Base-by-base conservation (phyloP, 2,888 invertebrate genomes). In the Notodonta dromedarius region DNA sequence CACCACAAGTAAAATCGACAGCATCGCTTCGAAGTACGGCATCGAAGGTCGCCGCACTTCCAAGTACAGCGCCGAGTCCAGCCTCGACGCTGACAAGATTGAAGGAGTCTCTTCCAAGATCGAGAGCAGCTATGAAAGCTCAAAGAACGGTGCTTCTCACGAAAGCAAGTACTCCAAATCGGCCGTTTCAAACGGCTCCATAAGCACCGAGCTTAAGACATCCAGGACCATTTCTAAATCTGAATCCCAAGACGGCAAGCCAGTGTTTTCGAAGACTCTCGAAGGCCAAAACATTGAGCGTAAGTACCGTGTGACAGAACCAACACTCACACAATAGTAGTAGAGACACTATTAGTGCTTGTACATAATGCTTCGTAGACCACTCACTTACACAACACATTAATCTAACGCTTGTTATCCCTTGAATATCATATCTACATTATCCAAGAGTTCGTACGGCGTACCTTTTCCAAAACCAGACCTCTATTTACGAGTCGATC, bases 281-380 rank as follows among this genome's bases (percentile, higher is more conserved):
- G 96, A 96, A 84, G 97, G 97, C 77, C 95, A 95, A 71, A 96
- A 95, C 80, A 95, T 97, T 72, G 96, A 97, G 95, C 96, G 97
- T 97, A 94, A 96, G 97, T 96, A 82, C 67, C 60, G 69, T 65
- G 67, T 13, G 44, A 65, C 67, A 73, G 46, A 2, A 46, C 24
- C 24, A 24, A 24, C n/a, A 46, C 46, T 13, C 72, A 65, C 70
- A 71, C 70, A 61, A 64, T 80, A 83, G 77, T 76, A 78, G 83
- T 87, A 87, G 83, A 87, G 71, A 88, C 87, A 87, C 81, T 73
- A 66, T 73, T 91, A 93, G 90, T 77, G 93, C 93, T 88, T 93
- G 92, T 92, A 93, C 76, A 93, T 92, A 92, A 67, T 63, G 93
- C 93, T 91, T 93, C 11, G 12, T 93, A 91, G 92, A 76, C 62